Conservation (phyloP, 2,113 vertebrate species). For the Callospermophilus lateralis region DNA sequence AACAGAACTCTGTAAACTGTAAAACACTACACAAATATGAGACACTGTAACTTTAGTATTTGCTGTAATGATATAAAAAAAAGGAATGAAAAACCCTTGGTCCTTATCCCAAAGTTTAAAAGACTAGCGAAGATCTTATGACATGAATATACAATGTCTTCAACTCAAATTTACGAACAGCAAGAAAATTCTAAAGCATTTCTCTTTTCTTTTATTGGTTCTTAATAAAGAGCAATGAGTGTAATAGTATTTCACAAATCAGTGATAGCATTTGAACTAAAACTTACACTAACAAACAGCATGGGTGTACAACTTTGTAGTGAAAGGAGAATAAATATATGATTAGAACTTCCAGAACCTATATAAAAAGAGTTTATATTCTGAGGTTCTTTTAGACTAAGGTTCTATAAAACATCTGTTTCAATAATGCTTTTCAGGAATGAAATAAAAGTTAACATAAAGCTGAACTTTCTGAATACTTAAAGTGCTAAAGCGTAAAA, state of each 20-base stretch:
- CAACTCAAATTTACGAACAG: not conserved
- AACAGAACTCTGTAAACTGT: not conserved
- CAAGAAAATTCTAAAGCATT: not conserved
- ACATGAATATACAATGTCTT: not conserved
- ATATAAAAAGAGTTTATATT: not conserved
- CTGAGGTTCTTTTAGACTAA: not conserved
- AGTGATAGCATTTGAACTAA: not conserved
- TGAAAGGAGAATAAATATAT: not conserved
- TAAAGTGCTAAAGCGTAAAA: conserved; percentile 14
- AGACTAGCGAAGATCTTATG: not conserved
- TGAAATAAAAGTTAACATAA: not conserved
- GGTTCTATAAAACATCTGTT: not conserved
- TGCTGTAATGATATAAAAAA: not conserved
- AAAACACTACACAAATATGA: not conserved
- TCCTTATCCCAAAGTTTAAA: not conserved
- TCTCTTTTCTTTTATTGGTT: not conserved
- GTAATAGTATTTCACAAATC: not conserved
- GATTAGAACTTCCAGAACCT: not conserved
- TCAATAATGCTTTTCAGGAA: conserved; percentile 9
- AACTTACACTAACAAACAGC: not conserved
- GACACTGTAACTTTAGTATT: not conserved
- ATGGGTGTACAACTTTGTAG: not conserved
- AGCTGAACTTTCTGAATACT: conserved; percentile 20
- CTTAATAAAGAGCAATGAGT: not conserved
- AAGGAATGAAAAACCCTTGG: not conserved